A percentile compares a stretch with the other conserved stretches of the same genome.
Conservation (phyloP, 1,140 invertebrate genomes). For the Sesamia nonagrioides region DNA sequence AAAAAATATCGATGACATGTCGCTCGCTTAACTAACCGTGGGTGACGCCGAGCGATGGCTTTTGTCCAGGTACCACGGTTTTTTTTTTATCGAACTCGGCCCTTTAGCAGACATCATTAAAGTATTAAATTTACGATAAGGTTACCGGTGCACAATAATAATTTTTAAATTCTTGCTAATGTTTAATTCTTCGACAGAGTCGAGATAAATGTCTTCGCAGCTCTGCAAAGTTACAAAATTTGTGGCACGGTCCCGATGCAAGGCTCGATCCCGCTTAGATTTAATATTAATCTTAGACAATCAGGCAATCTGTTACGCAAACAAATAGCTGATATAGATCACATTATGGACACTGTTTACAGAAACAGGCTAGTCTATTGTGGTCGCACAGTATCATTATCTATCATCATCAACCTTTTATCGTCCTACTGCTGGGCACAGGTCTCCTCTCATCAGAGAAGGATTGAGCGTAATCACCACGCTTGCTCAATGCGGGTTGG, state of each 20-base stretch:
- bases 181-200: conserved; percentile 37
- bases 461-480: too few species aligned
- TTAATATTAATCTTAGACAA: conserved; percentile 29
- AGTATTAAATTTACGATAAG: conserved; percentile 82
- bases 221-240: conserved; percentile 18
- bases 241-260: too few species aligned
- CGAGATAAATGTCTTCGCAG: conserved; percentile 36
- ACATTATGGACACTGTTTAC: conserved; percentile 27
- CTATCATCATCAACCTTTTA: too few species aligned
- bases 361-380: conserved; percentile 22
- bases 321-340: conserved; percentile 32
- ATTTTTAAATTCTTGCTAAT: conserved; percentile 62
- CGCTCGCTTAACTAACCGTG: conserved; percentile 66
- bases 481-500: too few species aligned
- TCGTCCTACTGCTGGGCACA: too few species aligned
- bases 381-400: conserved; percentile 15
- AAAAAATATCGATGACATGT: conserved; percentile 82
- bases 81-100: conserved; percentile 72
- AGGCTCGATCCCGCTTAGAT: background rate
- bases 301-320: conserved; percentile 32
- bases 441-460: too few species aligned
- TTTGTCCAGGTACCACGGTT: conserved; percentile 68
- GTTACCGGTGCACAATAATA: conserved; percentile 60
- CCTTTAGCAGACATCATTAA: conserved; percentile 75
- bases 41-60: conserved; percentile 62